Conservation (phyloP, 2,888 invertebrate species). For the Heliconius ethilla region DNA sequence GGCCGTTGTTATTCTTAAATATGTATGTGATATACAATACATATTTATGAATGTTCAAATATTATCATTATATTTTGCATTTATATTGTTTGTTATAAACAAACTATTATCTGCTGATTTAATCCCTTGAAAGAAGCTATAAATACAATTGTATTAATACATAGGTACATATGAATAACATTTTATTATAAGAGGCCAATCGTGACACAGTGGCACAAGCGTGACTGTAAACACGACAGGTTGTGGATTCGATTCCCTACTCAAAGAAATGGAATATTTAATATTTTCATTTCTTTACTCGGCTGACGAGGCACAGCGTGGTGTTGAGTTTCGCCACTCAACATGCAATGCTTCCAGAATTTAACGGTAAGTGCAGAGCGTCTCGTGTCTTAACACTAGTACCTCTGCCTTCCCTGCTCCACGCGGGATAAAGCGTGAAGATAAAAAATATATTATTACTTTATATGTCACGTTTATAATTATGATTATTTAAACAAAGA, state of each 20-base stretch:
- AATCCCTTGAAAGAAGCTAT: neutral
- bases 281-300: too few species aligned
- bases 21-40: neutral
- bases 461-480: neutral
- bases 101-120: neutral
- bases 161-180: too few species aligned
- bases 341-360: neutral
- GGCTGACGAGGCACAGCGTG: too few species aligned
- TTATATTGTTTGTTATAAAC: neutral
- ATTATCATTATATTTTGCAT: neutral
- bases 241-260: too few species aligned
- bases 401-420: neutral
- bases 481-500: constrained; percentile 4
- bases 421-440: neutral
- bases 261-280: too few species aligned
- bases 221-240: too few species aligned
- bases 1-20: constrained; percentile 29
- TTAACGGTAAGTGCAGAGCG: neutral
- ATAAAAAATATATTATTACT: neutral
- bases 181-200: too few species aligned
- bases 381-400: neutral
- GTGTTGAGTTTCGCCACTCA: neutral
- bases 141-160: too few species aligned
- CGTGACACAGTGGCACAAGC: too few species aligned
- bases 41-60: neutral